These are phyloP conservation scores for Allolobophora icterica DNA, from an alignment of 2,888 invertebrate species.

Conservation along the genomic window DNA sequence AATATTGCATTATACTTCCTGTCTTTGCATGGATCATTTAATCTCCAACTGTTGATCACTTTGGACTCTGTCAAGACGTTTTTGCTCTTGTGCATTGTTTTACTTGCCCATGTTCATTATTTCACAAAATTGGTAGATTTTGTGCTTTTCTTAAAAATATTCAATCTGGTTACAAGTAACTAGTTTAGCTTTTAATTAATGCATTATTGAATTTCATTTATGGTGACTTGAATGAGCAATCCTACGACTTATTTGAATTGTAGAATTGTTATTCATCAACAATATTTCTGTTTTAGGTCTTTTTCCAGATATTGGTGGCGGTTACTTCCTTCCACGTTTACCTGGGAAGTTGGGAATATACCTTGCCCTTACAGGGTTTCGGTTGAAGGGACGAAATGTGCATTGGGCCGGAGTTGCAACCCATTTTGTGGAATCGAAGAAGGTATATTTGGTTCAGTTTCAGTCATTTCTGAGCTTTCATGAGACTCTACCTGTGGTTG, in stretches of 20 bases:
- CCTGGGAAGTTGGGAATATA: slow-evolving; percentile 85
- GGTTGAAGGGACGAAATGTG: slow-evolving; percentile 80
- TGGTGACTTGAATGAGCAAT: neutral
- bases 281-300: slow-evolving; percentile 70
- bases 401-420: slow-evolving; percentile 89
- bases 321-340: slow-evolving; percentile 86
- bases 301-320: slow-evolving; percentile 95
- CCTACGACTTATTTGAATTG: neutral
- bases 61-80: too few species aligned
- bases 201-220: neutral
- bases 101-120: too few species aligned
- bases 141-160: too few species aligned
- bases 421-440: slow-evolving; percentile 77
- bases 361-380: slow-evolving; percentile 85
- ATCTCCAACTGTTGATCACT: too few species aligned
- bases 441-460: slow-evolving; percentile 39
- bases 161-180: too few species aligned
- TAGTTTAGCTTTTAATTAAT: neutral
- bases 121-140: too few species aligned
- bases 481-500: neutral
- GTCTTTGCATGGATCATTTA: too few species aligned
- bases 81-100: too few species aligned
- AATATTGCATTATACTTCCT: neutral
- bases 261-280: neutral
- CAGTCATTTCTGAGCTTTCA: neutral